These are phyloP conservation scores for Aphelenchoides fujianensis DNA, from an alignment of 1,140 invertebrate genomes.

Conservation along the genomic window DNA sequence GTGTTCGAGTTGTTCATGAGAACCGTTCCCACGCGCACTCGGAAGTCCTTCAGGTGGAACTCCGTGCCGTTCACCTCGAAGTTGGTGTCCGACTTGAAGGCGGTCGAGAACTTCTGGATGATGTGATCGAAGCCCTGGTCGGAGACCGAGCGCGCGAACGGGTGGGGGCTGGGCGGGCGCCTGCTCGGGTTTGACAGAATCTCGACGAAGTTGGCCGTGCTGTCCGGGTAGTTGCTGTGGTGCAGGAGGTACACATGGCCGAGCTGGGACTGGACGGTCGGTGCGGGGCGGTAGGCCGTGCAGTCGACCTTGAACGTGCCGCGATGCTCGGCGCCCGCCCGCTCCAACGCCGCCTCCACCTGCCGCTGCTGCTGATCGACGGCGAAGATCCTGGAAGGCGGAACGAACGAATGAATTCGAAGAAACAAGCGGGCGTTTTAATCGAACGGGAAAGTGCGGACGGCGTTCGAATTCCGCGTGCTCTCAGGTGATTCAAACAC, in stretches of 20 bases:
- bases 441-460: no score
- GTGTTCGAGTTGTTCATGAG: conserved; percentile 20
- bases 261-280: conserved; percentile 18
- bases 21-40: conserved; percentile 45
- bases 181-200: not conserved
- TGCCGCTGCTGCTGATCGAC: conserved; percentile 18
- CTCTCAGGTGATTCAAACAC: no score
- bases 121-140: conserved; percentile 45
- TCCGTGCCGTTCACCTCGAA: conserved; percentile 45
- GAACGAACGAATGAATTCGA: conserved; percentile 22
- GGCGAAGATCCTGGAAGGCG: conserved; percentile 42
- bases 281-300: not conserved
- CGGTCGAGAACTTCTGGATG: conserved; percentile 38
- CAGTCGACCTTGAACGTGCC: conserved; percentile 44
- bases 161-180: conserved; percentile 15
- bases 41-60: conserved; percentile 42
- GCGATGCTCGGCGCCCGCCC: conserved; percentile 29
- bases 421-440: no score
- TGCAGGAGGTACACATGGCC: conserved; percentile 45
- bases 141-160: conserved; percentile 33
- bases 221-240: conserved; percentile 40
- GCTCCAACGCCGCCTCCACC: conserved; percentile 40
- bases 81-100: conserved; percentile 26
- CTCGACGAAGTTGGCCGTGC: conserved; percentile 34
- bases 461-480: no score